A percentile compares a stretch with the other conserved stretches of the same genome.
Conservation (phyloP, 2,888 invertebrate genomes). For the Pilophorus perplexus region DNA sequence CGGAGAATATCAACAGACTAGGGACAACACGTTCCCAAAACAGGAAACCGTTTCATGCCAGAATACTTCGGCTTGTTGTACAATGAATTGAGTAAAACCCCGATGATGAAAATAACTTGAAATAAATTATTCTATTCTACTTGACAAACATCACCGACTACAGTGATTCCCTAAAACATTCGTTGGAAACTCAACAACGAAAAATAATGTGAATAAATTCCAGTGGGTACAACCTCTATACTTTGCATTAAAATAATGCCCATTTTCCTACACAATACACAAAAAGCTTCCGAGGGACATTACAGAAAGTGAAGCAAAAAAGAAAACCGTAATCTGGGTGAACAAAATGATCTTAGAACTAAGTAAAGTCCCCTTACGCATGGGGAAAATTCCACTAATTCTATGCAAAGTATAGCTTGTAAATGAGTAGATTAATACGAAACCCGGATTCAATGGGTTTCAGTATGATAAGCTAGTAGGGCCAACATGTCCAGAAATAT, state of each 20-base stretch:
- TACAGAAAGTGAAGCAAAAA: conserved; percentile 25
- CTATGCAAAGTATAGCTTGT: conserved; percentile 92
- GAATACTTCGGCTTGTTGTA: no score
- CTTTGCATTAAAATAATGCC: conserved; percentile 88
- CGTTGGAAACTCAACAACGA: no score
- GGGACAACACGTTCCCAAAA: no score
- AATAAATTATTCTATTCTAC: no score
- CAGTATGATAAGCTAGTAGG: conserved; percentile 37
- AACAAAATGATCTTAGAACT: conserved; percentile 8
- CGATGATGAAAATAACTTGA: no score
- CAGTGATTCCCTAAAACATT: no score
- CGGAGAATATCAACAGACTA: no score
- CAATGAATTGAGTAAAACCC: no score
- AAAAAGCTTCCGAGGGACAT: conserved; percentile 35
- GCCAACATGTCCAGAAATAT: conserved; percentile 48
- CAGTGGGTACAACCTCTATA: conserved; percentile 71
- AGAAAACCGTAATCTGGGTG: conserved; percentile 9
- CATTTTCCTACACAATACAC: conserved; percentile 59
- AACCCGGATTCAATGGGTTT: conserved; percentile 23
- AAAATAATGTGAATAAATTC: conserved; percentile 15
- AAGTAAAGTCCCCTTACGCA: conserved; percentile 37
- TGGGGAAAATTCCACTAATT: conserved; percentile 56
- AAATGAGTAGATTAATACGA: conserved; percentile 51
- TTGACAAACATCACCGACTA: no score
- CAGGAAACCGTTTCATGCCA: no score